Conservation (phyloP, 2,113 vertebrate genomes). For the Hystrix cristata region DNA sequence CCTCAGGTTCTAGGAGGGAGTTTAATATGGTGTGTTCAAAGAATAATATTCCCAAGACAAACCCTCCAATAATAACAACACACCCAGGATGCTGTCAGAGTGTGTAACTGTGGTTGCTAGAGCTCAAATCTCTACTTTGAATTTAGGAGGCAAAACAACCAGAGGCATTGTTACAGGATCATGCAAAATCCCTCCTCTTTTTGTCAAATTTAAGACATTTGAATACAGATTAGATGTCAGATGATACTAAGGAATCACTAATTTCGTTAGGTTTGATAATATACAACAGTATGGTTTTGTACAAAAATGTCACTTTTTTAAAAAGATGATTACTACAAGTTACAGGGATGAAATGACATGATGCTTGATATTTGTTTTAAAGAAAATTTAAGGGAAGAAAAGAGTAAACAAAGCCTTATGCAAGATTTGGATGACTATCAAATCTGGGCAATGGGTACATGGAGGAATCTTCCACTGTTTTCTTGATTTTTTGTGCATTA, state of each 20-base stretch:
- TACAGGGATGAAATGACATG: background rate
- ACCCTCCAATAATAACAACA: background rate
- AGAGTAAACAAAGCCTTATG: background rate
- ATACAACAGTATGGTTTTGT: background rate
- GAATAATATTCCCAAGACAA: background rate
- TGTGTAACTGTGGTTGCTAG: background rate
- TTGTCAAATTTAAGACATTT: constrained; percentile 34
- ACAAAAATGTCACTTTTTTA: background rate
- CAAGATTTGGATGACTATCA: background rate
- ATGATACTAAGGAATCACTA: background rate
- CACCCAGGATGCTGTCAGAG: background rate
- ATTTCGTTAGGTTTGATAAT: background rate
- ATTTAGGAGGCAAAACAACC: background rate
- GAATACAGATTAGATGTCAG: background rate
- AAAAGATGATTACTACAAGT: background rate
- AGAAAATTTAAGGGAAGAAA: background rate
- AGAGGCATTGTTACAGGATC: background rate
- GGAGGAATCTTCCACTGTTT: background rate
- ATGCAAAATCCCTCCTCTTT: background rate
- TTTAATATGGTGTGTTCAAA: background rate
- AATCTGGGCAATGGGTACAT: background rate
- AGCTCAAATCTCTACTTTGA: background rate
- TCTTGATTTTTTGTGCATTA: background rate
- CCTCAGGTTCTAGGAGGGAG: background rate
- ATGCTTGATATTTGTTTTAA: constrained; percentile 24